Evolutionary conservation across 2,797 vertebrate species (phyloP).

Genomic region (Hemibagrus guttatus): DNA sequence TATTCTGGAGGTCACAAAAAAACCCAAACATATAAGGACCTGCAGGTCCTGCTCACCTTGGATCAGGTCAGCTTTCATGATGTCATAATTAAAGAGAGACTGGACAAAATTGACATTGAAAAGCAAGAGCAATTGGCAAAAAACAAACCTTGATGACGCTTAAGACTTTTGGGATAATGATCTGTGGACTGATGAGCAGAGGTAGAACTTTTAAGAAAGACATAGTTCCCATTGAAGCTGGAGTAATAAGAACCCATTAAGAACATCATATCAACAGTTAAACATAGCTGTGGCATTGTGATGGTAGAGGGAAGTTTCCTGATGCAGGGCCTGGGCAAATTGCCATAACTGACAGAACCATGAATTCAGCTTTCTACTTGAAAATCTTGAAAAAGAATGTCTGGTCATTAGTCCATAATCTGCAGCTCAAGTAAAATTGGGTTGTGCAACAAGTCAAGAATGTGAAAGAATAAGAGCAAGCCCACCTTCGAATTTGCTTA

Average conservation of each 20-base stretch:
- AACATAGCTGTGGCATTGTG: background rate
- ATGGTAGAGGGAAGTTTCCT: background rate
- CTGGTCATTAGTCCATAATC: background rate
- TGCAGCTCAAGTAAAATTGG: background rate
- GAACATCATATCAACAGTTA: background rate
- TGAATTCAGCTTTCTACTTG: background rate
- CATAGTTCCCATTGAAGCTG: background rate
- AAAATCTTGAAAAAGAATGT: background rate
- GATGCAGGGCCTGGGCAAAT: background rate
- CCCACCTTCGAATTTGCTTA: background rate
- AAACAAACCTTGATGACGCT: background rate
- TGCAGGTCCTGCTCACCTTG: no score
- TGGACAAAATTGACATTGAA: background rate
- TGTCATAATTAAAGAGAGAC: background rate
- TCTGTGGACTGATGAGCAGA: background rate
- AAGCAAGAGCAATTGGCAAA: background rate
- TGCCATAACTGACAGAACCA: background rate
- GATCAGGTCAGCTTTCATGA: background rate
- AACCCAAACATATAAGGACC: no score
- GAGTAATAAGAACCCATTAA: background rate
- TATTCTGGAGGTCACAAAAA: no score
- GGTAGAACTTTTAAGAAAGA: background rate
- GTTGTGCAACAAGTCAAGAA: background rate
- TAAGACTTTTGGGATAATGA: background rate
- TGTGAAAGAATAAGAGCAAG: background rate